These are phyloP conservation scores for Pipistrellus kuhlii DNA, from an alignment of 2,797 vertebrate genomes.

Conservation along the genomic window DNA sequence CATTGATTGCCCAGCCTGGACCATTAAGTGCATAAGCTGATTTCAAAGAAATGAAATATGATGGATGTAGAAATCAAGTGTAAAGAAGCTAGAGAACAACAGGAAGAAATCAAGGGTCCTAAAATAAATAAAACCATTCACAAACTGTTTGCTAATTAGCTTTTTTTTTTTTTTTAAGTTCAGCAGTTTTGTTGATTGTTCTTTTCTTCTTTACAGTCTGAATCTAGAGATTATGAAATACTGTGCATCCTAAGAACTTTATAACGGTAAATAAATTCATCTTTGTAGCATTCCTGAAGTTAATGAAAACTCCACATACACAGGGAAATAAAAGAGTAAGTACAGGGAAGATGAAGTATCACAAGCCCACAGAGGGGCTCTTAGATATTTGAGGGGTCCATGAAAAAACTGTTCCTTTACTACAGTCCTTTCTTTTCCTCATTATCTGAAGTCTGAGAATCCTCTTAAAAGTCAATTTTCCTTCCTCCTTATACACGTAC, in stretches of 20 bases:
- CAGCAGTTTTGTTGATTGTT: slow-evolving; percentile 70
- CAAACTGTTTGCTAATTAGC: slow-evolving; percentile 57
- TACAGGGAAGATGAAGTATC: background rate
- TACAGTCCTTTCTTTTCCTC: background rate
- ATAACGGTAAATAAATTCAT: background rate
- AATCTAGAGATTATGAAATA: slow-evolving; percentile 49
- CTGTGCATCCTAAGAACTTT: background rate
- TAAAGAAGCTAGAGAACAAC: slow-evolving; percentile 49
- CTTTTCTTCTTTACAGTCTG: slow-evolving; percentile 52
- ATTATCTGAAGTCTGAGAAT: background rate
- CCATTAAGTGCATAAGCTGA: slow-evolving; percentile 70
- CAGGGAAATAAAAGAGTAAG: background rate
- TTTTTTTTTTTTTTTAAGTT: slow-evolving; percentile 47
- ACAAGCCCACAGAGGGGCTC: background rate
- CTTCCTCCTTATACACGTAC: background rate
- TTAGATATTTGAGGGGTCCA: background rate
- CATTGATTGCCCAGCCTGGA: slow-evolving; percentile 77
- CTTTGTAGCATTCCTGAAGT: background rate
- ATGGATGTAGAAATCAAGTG: slow-evolving; percentile 73
- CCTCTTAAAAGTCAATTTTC: background rate
- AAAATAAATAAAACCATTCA: slow-evolving; percentile 72
- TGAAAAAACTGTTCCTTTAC: background rate
- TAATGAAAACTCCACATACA: background rate
- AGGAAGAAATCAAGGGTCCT: slow-evolving; percentile 77
- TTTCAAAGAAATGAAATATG: slow-evolving; percentile 68